phyloP scores from a whole-genome alignment of 2,113 vertebrate species.

The Oncorhynchus tshawytscha region DNA sequence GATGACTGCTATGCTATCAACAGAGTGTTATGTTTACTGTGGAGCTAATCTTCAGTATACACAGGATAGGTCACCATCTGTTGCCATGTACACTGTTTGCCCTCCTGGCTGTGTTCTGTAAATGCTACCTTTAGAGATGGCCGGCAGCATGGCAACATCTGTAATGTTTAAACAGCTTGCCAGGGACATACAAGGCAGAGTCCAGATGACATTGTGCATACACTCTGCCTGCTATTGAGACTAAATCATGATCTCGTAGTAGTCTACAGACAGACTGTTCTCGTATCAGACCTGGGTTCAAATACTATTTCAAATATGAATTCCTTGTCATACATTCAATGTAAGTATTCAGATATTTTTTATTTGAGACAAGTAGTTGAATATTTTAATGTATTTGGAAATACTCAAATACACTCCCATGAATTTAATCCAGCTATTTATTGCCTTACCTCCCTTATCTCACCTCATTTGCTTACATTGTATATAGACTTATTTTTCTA shows the following conservation, averaged over 20 bases:
- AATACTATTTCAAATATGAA: not conserved
- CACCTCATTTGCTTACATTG: no score
- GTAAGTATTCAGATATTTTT: not conserved
- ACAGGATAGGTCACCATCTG: slow-evolving; percentile 46
- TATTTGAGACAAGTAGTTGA: not conserved
- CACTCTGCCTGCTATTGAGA: slow-evolving; percentile 13
- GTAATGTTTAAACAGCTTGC: slow-evolving; percentile 47
- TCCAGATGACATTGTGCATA: slow-evolving; percentile 5
- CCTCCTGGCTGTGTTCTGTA: slow-evolving; percentile 34
- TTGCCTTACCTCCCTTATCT: no score
- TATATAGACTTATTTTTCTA: no score
- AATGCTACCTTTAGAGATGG: slow-evolving; percentile 30
- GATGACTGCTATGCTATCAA: no score
- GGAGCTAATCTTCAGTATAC: no score
- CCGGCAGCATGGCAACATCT: slow-evolving; percentile 11
- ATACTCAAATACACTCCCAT: not conserved
- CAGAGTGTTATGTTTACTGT: no score
- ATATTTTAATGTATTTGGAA: not conserved
- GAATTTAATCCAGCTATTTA: no score
- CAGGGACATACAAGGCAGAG: slow-evolving; percentile 28
- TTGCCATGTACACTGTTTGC: slow-evolving; percentile 39
- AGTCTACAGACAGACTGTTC: not conserved
- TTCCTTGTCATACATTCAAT: not conserved
- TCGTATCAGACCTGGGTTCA: not conserved
- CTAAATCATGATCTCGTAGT: not conserved